Base-by-base conservation (phyloP, 2,797 vertebrate genomes). In the Acipenser ruthenus region DNA sequence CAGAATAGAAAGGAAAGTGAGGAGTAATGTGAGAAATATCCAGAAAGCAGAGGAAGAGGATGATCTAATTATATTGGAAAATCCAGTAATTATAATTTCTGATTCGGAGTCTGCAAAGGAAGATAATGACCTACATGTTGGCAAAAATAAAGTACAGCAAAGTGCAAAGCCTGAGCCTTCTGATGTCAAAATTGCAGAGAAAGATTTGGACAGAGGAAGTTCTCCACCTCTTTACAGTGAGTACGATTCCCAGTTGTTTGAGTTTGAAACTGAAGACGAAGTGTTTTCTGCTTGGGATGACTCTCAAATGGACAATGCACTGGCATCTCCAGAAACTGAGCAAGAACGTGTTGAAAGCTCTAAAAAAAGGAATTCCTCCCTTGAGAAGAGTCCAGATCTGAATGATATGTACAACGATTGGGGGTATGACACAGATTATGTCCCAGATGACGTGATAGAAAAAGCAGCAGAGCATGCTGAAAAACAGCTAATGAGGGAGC, bases 221-320 rank as follows among this genome's bases (percentile, higher is more conserved):
- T 74, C 64, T 15, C 59, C 74, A 64, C 62, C 10, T 9, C 72
- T 70, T 59, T 63, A 75, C 6, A 90, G 86, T 52, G 89, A 87
- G 8, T 82, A 66, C 0, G 80, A 77, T 4, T 94, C 93, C 4
- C 93, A 94, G 73, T 72, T 75, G 60, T 94, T 94, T 76, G 93
- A 94, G 66, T 93, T 92, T 86, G 93, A 94, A 86, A 90, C 87
- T 0, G 70, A 83, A 49, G 69, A 10, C 23, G 71, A 89, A 4
- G 59, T 94, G 47, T 89, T 73, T 65, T 92, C 93, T 0, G 86
- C 74, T 68, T 94, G 93, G 93, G 68, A 76, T 66, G 83, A 90
- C 67, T 71, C 77, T 67, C 73, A 83, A 50, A 15, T 71, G 0
- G 73, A 78, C 37, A 53, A 50, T 50, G 37, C n/a, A 52, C 53